Evolutionary conservation across 1,140 invertebrate genomes (phyloP), one percentile per base, ranked within the genome.

Genomic region (Trichonephila clavata): DNA sequence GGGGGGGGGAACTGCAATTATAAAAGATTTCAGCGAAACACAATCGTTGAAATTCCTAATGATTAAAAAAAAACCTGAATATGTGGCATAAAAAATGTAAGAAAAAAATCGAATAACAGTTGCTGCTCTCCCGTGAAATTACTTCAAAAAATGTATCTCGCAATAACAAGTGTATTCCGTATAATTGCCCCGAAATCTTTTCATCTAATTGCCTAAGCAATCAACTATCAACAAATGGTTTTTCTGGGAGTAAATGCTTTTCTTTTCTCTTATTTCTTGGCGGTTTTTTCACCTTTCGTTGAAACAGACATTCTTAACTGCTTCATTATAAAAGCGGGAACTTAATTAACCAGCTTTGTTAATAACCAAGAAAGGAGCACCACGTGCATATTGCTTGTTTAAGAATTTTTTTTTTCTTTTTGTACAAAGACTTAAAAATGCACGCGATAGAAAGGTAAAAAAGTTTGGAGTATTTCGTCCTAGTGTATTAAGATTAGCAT

Each of bases 221-320:
- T 90, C 89, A 90, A 81, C 89, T 81, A 90, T 81, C 89, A 90
- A 90, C 89, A 81, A 90, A 90, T 90, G 89, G 57, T 90, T 90
- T 89, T 81, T n/a, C 59, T 24, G 10, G 61, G 21, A 59, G 16
- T 32, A 50, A 32, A 18, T 27, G 14, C 6, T 18, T 7, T 14
- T 39, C 32, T 80, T 80, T 80, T 32, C 7, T 43, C 27, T 14
- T 20, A 2, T 6, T 24, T 32, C 7, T 80, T 24, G 0, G 5
- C 32, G 21, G 14, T 84, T 84, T 84, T 84, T 84, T 84, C 13
- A 21, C 57, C 83, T 84, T 20, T 57, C 21, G 4, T 84, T 27
- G 27, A 84, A 13, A 32, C 20, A 32, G 13, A 59, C n/a, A 27
- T 43, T 57, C n/a, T 43, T 39, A 24, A n/a, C 65, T 24, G 43